Evolutionary conservation across 1,140 invertebrate species (phyloP), one percentile per base, ranked within the genome.

Genomic region (Temnothorax longispinosus): DNA sequence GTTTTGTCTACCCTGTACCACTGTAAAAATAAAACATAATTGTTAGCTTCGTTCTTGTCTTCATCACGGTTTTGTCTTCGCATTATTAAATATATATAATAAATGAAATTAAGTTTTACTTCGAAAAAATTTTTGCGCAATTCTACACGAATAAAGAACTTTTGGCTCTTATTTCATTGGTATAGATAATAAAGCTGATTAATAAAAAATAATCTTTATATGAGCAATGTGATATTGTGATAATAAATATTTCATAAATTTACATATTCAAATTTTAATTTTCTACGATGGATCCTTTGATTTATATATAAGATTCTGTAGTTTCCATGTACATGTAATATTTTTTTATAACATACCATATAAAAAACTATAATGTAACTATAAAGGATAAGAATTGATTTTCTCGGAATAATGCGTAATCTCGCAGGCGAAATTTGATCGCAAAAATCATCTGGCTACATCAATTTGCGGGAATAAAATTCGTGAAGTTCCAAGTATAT

Each of bases 1-100:
- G 86, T 92, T 47, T 93, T 88, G 65, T 96, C 94, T 15, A 96
- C 92, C 5, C 47, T 91, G 92, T 97, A 97, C 96, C 96, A 97
- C 96, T 97, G 84, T 52, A 74, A 85, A 86, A 21, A 74, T 60
- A 10, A 62, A 74, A 8, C 32, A 50, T 10, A 41, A 65, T 13
- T 47, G 11, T 15, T 81, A 41, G 47, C 47, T 0, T 58, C n/a
- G 11, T 10, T 56, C 11, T 69, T 69, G 15, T 47, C 21, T 52
- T 27, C 8, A 15, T 64, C 32, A 15, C 38, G 13, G 2, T 38
- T 38, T n/a, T 60, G 0, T 27, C 8, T 62, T 50, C 3, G 27
- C 21, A 11, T 38, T 8, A 75, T 67, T 54, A 38, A 52, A 41
- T 41, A 27, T 27, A 27, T 27, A 67, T 67, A 41, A 67, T 21